Conservation (phyloP, 2,113 vertebrate species). For the Vulpes vulpes region DNA sequence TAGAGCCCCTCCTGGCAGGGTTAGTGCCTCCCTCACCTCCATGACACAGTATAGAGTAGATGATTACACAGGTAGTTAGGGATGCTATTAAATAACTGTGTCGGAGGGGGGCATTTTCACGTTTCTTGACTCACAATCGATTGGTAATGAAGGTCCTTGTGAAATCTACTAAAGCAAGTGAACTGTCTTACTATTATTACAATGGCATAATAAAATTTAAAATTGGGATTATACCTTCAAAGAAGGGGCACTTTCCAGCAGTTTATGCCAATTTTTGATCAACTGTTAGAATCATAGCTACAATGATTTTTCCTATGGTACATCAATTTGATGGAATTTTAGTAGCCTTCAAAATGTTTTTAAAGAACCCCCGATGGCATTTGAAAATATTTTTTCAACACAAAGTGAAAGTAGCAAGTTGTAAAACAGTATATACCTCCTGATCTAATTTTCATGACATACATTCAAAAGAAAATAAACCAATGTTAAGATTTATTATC, state of each 20-base stretch:
- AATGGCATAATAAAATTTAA: not conserved
- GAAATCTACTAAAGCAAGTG: not conserved
- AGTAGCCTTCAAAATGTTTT: slow-evolving; percentile 9
- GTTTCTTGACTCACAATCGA: not conserved
- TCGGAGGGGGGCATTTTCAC: not conserved
- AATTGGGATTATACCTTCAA: not conserved
- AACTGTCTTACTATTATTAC: not conserved
- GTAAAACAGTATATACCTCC: not conserved
- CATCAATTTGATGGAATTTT: slow-evolving; percentile 27
- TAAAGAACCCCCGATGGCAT: not conserved
- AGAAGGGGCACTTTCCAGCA: not conserved
- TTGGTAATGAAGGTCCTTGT: not conserved
- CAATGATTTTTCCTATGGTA: not conserved
- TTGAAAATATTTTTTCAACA: not conserved
- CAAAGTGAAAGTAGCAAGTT: not conserved
- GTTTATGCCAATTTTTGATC: slow-evolving; percentile 19
- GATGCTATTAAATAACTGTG: not conserved
- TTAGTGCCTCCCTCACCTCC: not conserved
- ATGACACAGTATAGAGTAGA: not conserved
- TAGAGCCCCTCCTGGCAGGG: not conserved
- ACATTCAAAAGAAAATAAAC: not conserved
- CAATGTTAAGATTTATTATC: not conserved
- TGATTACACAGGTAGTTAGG: not conserved
- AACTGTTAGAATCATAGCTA: not conserved
- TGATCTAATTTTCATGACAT: not conserved